These are phyloP conservation scores for Stomorhina lunata DNA, from an alignment of 2,888 invertebrate genomes.

Conservation along the genomic window DNA sequence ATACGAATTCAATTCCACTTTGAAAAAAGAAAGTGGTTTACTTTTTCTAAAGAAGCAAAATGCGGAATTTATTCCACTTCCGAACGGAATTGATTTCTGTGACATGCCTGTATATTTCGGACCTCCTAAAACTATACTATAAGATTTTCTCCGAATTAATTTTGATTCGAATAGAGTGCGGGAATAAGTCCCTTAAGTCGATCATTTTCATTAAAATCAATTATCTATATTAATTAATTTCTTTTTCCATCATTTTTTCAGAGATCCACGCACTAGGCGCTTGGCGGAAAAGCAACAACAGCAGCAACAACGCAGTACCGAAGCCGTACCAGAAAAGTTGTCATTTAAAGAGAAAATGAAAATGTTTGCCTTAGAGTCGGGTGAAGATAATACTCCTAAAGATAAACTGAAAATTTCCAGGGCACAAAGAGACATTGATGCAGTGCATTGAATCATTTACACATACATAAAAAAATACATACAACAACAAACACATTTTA, in stretches of 20 bases:
- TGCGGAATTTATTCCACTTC: no score
- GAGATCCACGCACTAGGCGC: slow-evolving; percentile 94
- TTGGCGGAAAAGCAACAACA: slow-evolving; percentile 91
- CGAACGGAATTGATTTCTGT: no score
- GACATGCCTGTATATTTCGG: no score
- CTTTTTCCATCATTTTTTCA: slow-evolving; percentile 73
- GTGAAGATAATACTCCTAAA: slow-evolving; percentile 94
- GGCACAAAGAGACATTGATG: slow-evolving; percentile 96
- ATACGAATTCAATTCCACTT: no score
- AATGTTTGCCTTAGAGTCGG: slow-evolving; percentile 98
- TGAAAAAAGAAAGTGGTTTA: no score
- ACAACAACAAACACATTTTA: slow-evolving; percentile 61
- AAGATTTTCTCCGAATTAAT: no score
- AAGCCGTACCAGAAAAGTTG: slow-evolving; percentile 90
- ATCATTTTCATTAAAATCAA: no score
- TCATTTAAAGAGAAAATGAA: slow-evolving; percentile 99
- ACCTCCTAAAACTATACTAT: no score
- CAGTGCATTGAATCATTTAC: slow-evolving; percentile 81
- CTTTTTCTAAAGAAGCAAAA: no score
- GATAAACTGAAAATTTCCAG: slow-evolving; percentile 97
- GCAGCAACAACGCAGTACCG: slow-evolving; percentile 80
- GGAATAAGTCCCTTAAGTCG: no score
- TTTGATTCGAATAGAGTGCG: no score
- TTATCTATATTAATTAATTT: no score
- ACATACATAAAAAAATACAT: slow-evolving; percentile 29